These are phyloP conservation scores for Keiferia lycopersicella DNA, from an alignment of 2,888 invertebrate species.

Conservation along the genomic window DNA sequence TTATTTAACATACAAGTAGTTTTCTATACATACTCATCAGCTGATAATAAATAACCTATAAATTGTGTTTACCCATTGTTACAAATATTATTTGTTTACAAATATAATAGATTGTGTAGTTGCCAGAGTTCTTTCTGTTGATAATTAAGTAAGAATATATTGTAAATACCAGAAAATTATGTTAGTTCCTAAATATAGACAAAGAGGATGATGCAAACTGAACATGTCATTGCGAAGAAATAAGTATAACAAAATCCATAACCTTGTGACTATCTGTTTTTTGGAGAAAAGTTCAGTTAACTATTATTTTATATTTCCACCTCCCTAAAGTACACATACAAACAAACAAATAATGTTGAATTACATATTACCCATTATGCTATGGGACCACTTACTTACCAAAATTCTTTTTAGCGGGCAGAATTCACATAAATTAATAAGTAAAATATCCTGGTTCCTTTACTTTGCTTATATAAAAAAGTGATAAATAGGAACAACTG, in stretches of 20 bases:
- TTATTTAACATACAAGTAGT: neutral
- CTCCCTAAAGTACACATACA: too few species aligned
- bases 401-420: too few species aligned
- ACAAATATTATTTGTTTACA: conserved; percentile 3
- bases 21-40: conserved; percentile 23
- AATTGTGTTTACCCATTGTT: conserved; percentile 26
- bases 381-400: too few species aligned
- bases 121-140: neutral
- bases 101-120: neutral
- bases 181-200: neutral
- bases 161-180: neutral
- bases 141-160: neutral
- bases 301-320: too few species aligned
- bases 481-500: too few species aligned
- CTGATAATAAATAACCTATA: conserved; percentile 31
- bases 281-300: too few species aligned
- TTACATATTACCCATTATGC: too few species aligned
- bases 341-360: too few species aligned
- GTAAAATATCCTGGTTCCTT: too few species aligned
- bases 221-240: conserved; percentile 3
- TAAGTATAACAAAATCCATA: neutral
- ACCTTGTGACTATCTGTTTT: neutral
- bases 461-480: too few species aligned
- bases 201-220: conserved; percentile 2
- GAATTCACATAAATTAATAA: too few species aligned